phyloP scores from a whole-genome alignment of 2,888 invertebrate species.

The Polyommatus iphigenia region DNA sequence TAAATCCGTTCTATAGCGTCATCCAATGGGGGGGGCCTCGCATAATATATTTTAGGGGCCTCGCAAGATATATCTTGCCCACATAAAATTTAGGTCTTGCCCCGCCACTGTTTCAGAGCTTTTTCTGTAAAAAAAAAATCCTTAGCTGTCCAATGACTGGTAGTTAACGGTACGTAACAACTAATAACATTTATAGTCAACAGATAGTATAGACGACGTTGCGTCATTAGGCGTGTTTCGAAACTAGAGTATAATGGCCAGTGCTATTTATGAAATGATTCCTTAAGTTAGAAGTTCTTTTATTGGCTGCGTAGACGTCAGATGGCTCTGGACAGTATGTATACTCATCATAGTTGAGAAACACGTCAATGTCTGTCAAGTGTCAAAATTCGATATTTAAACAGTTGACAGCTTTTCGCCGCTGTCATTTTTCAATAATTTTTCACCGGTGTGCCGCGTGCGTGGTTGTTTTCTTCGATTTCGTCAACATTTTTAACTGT shows the following conservation, averaged over 20 bases:
- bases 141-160: no score
- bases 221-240: background rate
- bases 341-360: background rate
- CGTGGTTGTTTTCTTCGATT: constrained; percentile 37
- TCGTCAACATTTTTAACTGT: constrained; percentile 34
- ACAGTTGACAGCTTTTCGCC: background rate
- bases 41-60: no score
- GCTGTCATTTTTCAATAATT: constrained; percentile 40
- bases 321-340: background rate
- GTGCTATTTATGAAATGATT: background rate
- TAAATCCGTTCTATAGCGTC: no score
- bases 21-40: no score
- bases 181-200: no score
- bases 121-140: no score
- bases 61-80: no score
- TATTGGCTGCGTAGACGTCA: background rate
- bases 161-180: no score
- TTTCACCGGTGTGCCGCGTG: constrained; percentile 39
- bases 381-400: constrained; percentile 1
- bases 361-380: background rate
- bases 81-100: no score
- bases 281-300: background rate
- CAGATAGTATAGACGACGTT: no score
- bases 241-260: background rate
- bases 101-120: no score